Conservation (phyloP, 2,888 invertebrate genomes). For the Hedya salicella region DNA sequence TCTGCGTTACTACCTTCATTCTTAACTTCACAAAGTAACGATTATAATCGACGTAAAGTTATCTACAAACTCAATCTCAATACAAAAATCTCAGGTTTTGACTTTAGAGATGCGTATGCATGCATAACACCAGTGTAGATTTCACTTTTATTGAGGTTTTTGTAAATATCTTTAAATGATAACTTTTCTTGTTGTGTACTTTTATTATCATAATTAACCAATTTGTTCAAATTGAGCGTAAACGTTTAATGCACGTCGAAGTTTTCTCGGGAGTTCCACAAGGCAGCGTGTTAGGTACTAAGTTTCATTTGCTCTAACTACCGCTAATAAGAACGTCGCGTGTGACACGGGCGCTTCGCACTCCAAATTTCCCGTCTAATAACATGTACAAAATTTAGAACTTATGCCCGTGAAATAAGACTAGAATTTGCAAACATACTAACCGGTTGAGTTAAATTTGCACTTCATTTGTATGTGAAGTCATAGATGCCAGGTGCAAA, state of each 20-base stretch:
- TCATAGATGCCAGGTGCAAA: not conserved
- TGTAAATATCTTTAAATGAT: too few relatives aligned
- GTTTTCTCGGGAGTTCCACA: conserved; percentile 5
- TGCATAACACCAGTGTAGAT: too few relatives aligned
- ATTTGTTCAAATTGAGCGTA: not conserved
- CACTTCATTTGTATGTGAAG: not conserved
- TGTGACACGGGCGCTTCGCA: conserved; percentile 69
- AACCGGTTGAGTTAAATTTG: not conserved
- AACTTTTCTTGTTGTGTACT: too few relatives aligned
- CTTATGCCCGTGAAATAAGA: conserved; percentile 75
- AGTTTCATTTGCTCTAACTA: conserved; percentile 33
- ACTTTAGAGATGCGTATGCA: too few relatives aligned
- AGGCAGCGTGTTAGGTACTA: conserved; percentile 15
- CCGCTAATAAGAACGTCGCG: conserved; percentile 50
- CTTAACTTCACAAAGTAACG: too few relatives aligned
- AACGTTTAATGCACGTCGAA: not conserved
- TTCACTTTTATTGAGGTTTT: too few relatives aligned
- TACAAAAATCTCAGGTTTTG: too few relatives aligned
- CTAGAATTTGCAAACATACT: not conserved
- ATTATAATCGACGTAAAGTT: too few relatives aligned
- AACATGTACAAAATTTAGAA: not conserved
- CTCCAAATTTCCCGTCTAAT: conserved; percentile 72
- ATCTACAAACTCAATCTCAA: too few relatives aligned
- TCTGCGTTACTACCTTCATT: too few relatives aligned
- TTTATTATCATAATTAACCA: not conserved